Conservation (phyloP, 2,113 vertebrate species). For the Mohoua ochrocephala region DNA sequence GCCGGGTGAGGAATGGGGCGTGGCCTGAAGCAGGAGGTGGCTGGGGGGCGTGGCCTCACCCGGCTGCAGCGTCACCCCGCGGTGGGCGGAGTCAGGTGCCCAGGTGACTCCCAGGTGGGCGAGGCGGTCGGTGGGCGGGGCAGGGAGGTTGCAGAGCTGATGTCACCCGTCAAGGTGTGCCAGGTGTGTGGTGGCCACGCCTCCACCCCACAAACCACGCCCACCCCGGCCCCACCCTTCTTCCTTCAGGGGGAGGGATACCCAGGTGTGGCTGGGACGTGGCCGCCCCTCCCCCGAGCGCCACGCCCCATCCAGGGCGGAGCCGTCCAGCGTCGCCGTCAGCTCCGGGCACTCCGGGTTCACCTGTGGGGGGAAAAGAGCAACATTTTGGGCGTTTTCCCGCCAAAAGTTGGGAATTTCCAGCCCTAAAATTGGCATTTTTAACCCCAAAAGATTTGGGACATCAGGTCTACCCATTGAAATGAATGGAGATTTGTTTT, state of each 20-base stretch:
- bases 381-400: accelerated
- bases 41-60: neutral
- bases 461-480: no score
- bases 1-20: no score
- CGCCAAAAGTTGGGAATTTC: accelerated
- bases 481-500: no score
- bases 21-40: no score
- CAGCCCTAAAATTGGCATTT: accelerated
- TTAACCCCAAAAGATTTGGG: accelerated
- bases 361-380: accelerated
- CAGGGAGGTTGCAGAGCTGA: neutral
- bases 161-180: neutral
- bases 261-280: neutral
- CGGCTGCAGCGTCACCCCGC: accelerated
- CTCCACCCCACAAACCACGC: neutral
- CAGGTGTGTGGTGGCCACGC: neutral
- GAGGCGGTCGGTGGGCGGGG: accelerated
- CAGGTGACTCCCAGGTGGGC: neutral
- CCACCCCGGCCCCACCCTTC: neutral
- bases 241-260: neutral
- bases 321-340: accelerated
- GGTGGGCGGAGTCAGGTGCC: neutral
- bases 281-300: neutral
- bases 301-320: neutral
- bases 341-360: neutral